These are phyloP conservation scores for Argyresthia albistria DNA, from an alignment of 2,888 invertebrate genomes.

Conservation along the genomic window DNA sequence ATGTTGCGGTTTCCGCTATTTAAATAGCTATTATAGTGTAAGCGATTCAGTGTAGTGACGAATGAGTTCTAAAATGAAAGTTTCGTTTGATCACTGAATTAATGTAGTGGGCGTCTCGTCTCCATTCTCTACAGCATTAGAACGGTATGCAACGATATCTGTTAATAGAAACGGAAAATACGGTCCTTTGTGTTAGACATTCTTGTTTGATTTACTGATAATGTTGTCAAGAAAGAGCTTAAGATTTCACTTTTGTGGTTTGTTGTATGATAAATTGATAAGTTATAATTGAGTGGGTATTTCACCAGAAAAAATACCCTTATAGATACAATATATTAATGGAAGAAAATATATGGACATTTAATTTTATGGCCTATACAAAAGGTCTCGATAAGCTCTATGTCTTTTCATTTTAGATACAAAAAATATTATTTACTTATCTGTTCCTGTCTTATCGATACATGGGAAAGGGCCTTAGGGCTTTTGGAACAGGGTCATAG, in stretches of 20 bases:
- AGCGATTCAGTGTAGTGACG: slow-evolving; percentile 44
- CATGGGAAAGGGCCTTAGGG: too few relatives aligned
- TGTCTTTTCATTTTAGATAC: too few relatives aligned
- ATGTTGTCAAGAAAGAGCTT: neutral
- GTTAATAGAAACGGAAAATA: slow-evolving; percentile 19
- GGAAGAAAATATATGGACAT: too few relatives aligned
- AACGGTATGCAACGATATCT: slow-evolving; percentile 40
- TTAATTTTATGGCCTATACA: too few relatives aligned
- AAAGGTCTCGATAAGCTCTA: too few relatives aligned
- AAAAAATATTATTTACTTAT: too few relatives aligned
- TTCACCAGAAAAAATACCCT: too few relatives aligned
- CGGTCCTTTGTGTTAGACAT: neutral
- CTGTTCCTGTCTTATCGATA: too few relatives aligned
- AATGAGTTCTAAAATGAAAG: slow-evolving; percentile 38
- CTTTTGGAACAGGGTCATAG: too few relatives aligned
- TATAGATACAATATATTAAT: too few relatives aligned
- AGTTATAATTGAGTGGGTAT: neutral
- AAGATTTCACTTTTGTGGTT: too few relatives aligned
- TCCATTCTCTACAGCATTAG: slow-evolving; percentile 1
- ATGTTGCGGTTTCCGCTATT: slow-evolving; percentile 32
- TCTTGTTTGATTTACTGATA: neutral
- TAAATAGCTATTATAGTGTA: slow-evolving; percentile 42
- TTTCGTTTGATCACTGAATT: slow-evolving; percentile 59
- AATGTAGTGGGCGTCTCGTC: slow-evolving; percentile 36
- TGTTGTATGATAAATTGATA: too few relatives aligned